A percentile compares a stretch with the other conserved stretches of the same genome.
Evolutionary conservation across 1,140 invertebrate species (phyloP).

Genomic region (Teleopsis dalmanni): DNA sequence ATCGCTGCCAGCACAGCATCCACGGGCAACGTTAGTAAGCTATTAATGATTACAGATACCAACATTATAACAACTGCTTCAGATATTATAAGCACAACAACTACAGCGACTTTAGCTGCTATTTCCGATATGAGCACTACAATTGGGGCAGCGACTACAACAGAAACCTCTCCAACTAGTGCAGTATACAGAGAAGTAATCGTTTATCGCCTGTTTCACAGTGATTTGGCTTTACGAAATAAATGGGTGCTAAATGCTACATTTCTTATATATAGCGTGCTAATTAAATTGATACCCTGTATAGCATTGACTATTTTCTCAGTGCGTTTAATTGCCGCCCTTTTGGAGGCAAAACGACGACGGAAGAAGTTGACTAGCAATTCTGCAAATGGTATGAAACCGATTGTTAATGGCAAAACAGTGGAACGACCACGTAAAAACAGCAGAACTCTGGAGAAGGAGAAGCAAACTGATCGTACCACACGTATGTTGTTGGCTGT

Average conservation of each 20-base stretch:
- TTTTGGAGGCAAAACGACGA: constrained; percentile 65
- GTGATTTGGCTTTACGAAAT: constrained; percentile 30
- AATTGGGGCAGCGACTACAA: neutral
- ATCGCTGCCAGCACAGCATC: constrained; percentile 22
- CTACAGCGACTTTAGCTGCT: constrained; percentile 11
- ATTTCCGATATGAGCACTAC: constrained; percentile 5
- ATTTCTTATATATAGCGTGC: constrained; percentile 79
- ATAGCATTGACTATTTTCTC: constrained; percentile 73
- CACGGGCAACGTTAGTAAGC: constrained; percentile 11
- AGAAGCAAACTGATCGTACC: constrained; percentile 76
- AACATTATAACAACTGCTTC: constrained; percentile 13
- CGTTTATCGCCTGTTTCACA: constrained; percentile 28
- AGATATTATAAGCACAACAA: constrained; percentile 7
- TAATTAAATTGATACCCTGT: constrained; percentile 81
- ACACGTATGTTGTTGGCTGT: constrained; percentile 91
- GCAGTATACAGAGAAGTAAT: constrained; percentile 27
- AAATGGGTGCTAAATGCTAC: constrained; percentile 49
- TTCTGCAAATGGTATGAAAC: constrained; percentile 46
- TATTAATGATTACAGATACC: neutral
- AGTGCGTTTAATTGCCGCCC: constrained; percentile 65
- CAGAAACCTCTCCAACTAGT: neutral
- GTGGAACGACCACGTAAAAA: constrained; percentile 43
- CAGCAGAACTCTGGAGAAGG: constrained; percentile 50
- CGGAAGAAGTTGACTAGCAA: constrained; percentile 59
- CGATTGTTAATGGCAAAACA: constrained; percentile 40